Evolutionary conservation across 1,140 invertebrate species (phyloP), one percentile per base, ranked within the genome.

Genomic region (Aphaenogaster ashmeadi): DNA sequence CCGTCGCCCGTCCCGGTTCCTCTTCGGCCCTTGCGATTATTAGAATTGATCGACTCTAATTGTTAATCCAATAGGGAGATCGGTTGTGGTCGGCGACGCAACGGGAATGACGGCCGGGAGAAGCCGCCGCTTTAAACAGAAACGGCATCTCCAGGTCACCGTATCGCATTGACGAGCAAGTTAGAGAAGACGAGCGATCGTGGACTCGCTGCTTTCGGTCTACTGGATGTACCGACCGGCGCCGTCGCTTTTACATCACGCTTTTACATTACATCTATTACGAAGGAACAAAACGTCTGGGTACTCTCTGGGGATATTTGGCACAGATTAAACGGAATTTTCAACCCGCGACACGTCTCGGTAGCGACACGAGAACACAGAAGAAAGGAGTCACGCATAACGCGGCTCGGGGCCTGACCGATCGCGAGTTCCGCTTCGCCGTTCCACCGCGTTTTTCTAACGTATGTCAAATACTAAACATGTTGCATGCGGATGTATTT

Each of bases 311-410:
- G 80, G 54, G 90, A 91, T 92, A 92, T 93, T 93, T 93, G 92
- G 92, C 92, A 93, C 92, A 93, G 92, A 92, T 93, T 92, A 92
- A 93, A 89, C 90, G 84, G 88, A 93, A 91, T 88, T 91, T 74
- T 83, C 80, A 69, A 77, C 38, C 6, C 80, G 80, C 74, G 66
- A 86, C 47, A 64, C 52, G 27, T 66, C 75, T 79, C 52, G 33
- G 41, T 60, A 72, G 15, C 13, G 52, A 60, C 36, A 77, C 50
- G 84, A 87, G 47, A 81, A 67, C 81, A 77, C 64, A 54, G 75
- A 86, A 88, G 58, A 86, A 80, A 75, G 41, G 33, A 87, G 62
- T 81, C 15, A 47, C 27, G 27, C 27, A 27, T 27, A 27, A 27
- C 47, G 81, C 18, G 13, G 33, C 33, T 41, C 66, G 44, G 11